Base-by-base conservation (phyloP, 30 jellyfish, hydroid and myxozoan genomes). In the Catostylus mosaicus region DNA sequence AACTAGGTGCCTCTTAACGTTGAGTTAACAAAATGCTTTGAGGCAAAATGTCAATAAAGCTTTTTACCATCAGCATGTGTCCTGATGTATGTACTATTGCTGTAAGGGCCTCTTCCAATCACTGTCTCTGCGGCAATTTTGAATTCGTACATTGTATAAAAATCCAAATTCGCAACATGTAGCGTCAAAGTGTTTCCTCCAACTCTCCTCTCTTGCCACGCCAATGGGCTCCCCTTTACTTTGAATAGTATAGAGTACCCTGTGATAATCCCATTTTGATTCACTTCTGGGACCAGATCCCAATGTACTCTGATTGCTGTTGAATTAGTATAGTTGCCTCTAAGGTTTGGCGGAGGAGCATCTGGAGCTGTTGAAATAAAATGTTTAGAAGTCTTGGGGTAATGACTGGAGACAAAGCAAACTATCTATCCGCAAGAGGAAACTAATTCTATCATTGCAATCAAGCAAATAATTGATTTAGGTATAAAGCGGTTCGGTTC, bases 21-120 rank as follows among this genome's bases (percentile, higher is more conserved):
- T n/a, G n/a, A n/a, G n/a, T n/a, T n/a, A n/a, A n/a, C n/a, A n/a
- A n/a, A n/a, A n/a, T n/a, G n/a, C n/a, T n/a, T n/a, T n/a, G n/a
- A n/a, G n/a, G n/a, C n/a, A n/a, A n/a, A n/a, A n/a, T n/a, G n/a
- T n/a, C n/a, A n/a, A n/a, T 50, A 18, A 18, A 4, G 20, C 5
- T 7, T 31, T 80, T 35, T 54, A 82, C 92, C 92, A 43, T 68
- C 70, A 0, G 92, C 92, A 82, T 82, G 86, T 22, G 92, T 82
- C 18, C 92, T 50, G 50, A 82, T 56, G 26, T 22, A 24, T 1
- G 50, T 30, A 1, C 16, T 11, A 36, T 29, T 69, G 72, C 81
- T 52, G 54, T 26, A 69, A 19, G 92, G 86, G 26, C 92, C 92
- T 26, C 45, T 51, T 1, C 92, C 92, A 38, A 70, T 26, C 5